Conservation (phyloP, 2,113 vertebrate species). For the Albula glossodonta region DNA sequence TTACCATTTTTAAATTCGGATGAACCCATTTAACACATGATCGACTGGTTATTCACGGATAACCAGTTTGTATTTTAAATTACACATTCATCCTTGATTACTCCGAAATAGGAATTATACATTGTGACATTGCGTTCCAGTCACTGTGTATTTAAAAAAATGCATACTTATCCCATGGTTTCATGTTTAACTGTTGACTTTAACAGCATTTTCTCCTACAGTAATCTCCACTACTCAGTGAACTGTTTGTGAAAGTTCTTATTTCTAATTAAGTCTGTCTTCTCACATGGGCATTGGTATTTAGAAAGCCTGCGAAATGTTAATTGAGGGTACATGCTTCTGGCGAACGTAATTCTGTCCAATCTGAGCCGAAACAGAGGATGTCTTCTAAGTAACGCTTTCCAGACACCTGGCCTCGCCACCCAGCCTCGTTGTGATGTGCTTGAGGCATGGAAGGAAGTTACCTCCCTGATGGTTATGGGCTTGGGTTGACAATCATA, state of each 20-base stretch:
- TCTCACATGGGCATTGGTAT: background rate
- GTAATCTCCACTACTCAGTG: background rate
- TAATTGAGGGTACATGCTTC: background rate
- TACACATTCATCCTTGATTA: too few species aligned
- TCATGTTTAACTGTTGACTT: background rate
- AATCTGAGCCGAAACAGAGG: background rate
- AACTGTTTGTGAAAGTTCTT: background rate
- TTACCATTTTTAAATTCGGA: too few species aligned
- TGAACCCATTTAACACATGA: too few species aligned
- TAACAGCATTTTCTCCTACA: background rate
- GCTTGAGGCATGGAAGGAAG: background rate
- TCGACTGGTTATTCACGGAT: too few species aligned
- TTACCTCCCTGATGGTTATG: background rate
- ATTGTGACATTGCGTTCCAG: too few species aligned
- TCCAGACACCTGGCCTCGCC: background rate
- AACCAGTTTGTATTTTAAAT: too few species aligned
- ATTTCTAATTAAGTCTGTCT: background rate
- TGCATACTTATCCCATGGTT: background rate
- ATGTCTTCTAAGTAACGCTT: background rate
- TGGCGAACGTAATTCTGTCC: background rate
- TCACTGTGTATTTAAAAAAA: background rate
- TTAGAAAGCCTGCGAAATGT: background rate
- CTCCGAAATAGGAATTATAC: too few species aligned
- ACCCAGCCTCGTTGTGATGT: background rate
- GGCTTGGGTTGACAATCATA: background rate